phyloP scores from a whole-genome alignment of 2,113 vertebrate species.

The Dicerorhinus sumatrensis region DNA sequence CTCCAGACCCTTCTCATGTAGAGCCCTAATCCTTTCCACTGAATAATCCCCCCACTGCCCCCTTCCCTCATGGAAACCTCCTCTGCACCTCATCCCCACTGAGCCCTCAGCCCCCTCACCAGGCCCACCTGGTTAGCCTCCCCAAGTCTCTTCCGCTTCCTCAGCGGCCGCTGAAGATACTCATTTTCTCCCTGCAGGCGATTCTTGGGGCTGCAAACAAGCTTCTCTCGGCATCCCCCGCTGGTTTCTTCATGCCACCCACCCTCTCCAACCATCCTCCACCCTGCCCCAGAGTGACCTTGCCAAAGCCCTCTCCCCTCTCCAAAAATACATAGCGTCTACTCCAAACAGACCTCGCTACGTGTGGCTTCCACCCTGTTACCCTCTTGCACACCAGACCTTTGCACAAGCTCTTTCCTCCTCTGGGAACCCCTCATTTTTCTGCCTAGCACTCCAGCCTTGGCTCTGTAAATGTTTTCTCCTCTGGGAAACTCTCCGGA shows the following conservation, averaged over 20 bases:
- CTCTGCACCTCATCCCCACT: not conserved
- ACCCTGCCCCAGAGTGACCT: not conserved
- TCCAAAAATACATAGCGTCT: not conserved
- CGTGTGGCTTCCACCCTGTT: not conserved
- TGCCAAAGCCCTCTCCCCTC: not conserved
- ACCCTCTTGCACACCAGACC: not conserved
- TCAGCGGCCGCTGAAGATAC: not conserved
- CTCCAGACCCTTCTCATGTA: not conserved
- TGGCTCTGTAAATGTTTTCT: not conserved
- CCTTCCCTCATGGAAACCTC: not conserved
- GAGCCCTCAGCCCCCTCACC: not conserved
- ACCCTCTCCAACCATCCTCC: not conserved
- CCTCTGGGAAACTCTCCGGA: not conserved
- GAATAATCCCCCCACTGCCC: not conserved
- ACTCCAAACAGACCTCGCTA: not conserved
- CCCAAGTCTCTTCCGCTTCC: not conserved
- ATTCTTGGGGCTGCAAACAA: not conserved
- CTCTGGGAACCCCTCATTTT: not conserved
- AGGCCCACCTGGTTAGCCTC: not conserved
- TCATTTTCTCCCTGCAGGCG: slow-evolving; percentile 10
- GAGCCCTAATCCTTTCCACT: not conserved
- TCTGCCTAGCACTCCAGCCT: not conserved
- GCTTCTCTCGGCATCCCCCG: not conserved
- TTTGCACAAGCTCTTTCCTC: not conserved
- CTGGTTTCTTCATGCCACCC: not conserved